phyloP scores from a whole-genome alignment of 2,113 vertebrate genomes.

The Otis tarda region DNA sequence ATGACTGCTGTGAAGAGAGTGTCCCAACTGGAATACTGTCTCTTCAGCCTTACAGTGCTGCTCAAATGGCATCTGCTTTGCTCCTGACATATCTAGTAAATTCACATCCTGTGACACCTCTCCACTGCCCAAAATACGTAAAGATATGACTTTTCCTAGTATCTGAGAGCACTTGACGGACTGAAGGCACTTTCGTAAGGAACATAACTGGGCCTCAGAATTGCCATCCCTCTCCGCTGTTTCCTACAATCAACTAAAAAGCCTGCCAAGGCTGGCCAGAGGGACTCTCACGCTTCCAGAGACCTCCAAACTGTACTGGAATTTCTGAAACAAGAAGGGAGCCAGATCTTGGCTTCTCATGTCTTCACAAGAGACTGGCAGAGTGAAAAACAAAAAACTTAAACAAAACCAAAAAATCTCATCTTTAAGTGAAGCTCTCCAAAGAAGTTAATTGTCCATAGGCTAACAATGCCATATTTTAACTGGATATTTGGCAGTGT shows the following conservation, averaged over 20 bases:
- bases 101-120: not conserved
- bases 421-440: not conserved
- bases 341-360: not conserved
- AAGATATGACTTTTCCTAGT: not conserved
- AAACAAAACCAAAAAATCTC: not conserved
- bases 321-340: not conserved
- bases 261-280: not conserved
- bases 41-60: not conserved
- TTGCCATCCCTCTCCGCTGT: not conserved
- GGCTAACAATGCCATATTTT: not conserved
- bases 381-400: not conserved
- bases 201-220: not conserved
- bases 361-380: not conserved
- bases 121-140: not conserved
- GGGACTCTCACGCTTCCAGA: not conserved
- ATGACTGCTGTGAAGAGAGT: not conserved
- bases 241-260: not conserved
- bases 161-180: not conserved
- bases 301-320: not conserved
- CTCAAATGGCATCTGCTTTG: not conserved
- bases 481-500: not conserved
- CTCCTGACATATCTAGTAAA: not conserved
- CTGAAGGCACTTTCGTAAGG: not conserved
- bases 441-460: not conserved
- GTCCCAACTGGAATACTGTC: not conserved